phyloP scores from a whole-genome alignment of 2,797 vertebrate species.

The Rhincodon typus region DNA sequence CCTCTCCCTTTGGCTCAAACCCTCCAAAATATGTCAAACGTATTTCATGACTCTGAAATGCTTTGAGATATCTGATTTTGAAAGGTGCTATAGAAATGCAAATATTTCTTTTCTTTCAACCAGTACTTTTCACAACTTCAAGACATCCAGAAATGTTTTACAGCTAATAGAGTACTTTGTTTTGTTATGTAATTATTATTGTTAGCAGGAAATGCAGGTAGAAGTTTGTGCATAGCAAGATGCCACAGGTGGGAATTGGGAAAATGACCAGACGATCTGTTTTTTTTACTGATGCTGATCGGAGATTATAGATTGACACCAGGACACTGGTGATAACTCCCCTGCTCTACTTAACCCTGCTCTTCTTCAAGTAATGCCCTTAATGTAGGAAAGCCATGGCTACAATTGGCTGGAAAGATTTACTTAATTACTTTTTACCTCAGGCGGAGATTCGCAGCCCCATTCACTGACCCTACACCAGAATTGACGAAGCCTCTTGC shows the following conservation, averaged over 20 bases:
- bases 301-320: neutral
- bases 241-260: too few relatives aligned
- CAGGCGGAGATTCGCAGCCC: neutral
- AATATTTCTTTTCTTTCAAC: neutral
- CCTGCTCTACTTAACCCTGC: neutral
- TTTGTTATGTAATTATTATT: neutral
- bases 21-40: too few relatives aligned
- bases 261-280: neutral
- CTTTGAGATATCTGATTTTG: neutral
- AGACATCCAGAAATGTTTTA: neutral
- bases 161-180: neutral
- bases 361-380: neutral
- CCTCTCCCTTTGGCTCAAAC: too few relatives aligned
- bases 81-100: neutral
- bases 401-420: neutral
- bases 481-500: neutral
- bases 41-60: neutral
- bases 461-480: neutral
- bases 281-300: neutral
- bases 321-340: neutral
- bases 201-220: neutral
- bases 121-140: neutral
- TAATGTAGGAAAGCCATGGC: neutral
- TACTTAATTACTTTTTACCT: neutral
- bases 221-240: neutral